Evolutionary conservation across 2,113 vertebrate genomes (phyloP).

Genomic region (Heterotis niloticus): DNA sequence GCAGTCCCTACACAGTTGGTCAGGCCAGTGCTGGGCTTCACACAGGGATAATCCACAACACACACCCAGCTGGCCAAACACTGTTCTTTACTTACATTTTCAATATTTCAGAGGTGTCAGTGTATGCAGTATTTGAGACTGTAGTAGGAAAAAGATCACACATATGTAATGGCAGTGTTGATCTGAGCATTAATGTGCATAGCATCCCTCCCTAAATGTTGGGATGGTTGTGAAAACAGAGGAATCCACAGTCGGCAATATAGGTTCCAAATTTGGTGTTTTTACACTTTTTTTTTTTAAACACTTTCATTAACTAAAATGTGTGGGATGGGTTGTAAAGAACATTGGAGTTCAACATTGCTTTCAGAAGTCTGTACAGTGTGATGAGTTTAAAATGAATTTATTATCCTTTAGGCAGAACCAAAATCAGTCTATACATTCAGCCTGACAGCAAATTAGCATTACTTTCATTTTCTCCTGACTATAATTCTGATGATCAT

Average conservation of each 20-base stretch:
- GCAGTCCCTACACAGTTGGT: neutral
- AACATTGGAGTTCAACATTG: neutral
- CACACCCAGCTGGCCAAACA: neutral
- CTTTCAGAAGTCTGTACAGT: neutral
- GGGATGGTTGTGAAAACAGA: neutral
- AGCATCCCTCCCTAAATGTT: neutral
- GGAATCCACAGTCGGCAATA: neutral
- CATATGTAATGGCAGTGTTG: neutral
- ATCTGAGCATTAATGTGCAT: neutral
- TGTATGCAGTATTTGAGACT: neutral
- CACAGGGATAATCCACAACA: neutral
- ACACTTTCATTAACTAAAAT: neutral
- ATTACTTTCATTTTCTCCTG: neutral
- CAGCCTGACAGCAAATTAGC: constrained; percentile 10
- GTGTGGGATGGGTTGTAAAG: neutral
- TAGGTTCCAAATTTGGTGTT: neutral
- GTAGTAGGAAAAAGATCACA: too few relatives aligned
- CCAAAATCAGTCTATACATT: constrained; percentile 5
- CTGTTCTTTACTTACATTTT: neutral
- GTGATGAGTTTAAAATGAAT: neutral
- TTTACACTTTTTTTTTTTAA: neutral
- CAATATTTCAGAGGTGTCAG: neutral
- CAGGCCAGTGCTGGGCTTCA: neutral
- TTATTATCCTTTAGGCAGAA: neutral
- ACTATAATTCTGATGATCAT: neutral